Base-by-base conservation (phyloP, 2,888 invertebrate genomes). In the Idaea biselata region DNA sequence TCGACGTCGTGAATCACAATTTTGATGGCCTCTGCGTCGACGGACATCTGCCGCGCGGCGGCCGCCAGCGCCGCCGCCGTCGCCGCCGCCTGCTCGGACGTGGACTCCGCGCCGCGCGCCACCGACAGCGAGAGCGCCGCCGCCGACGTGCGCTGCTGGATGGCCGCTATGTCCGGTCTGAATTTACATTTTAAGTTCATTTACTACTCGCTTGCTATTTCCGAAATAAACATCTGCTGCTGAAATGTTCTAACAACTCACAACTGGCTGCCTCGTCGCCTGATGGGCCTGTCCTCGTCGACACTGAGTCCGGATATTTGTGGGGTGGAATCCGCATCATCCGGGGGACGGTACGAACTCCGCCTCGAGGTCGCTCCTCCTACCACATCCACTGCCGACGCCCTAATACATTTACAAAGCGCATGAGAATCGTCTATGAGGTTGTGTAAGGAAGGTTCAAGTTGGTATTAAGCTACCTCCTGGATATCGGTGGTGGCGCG, bases 1-100 rank as follows among this genome's bases (percentile, higher is more conserved):
- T 98, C 97, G 16, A 98, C 97, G 83, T 98, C 97, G 80, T 98
- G 97, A 77, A 98, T 98, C 71, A 98, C 97, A 73, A 98, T 98
- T 83, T 97, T 96, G 77, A 98, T 98, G 69, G 97, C 97, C 83
- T 98, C 97, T 1, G 97, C 97, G 79, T 97, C 97, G 66, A 96
- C 96, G 18, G 97, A 97, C 79, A 97, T 96, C 80, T 97, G 97
- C 6, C 97, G 93, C 57, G 96, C 93, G 11, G 95, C 94, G 0
- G 95, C 94, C 17, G 94, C 93, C 53, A 94, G 94, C 58, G 94
- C 89, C 4, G 93, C 93, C 0, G 93, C 84, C 8, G 93, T 84
- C 6, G 93, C 81, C 1, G 93, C 79, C 1, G 90, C 80, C 11
- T 92, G 80, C 25, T 87, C 91, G 0, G 88, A 62, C 1, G 82